Percentiles rank a stretch among this genome's conserved stretches.
Evolutionary conservation across 2,113 vertebrate genomes (phyloP).

Genomic region (Tor tambroides): DNA sequence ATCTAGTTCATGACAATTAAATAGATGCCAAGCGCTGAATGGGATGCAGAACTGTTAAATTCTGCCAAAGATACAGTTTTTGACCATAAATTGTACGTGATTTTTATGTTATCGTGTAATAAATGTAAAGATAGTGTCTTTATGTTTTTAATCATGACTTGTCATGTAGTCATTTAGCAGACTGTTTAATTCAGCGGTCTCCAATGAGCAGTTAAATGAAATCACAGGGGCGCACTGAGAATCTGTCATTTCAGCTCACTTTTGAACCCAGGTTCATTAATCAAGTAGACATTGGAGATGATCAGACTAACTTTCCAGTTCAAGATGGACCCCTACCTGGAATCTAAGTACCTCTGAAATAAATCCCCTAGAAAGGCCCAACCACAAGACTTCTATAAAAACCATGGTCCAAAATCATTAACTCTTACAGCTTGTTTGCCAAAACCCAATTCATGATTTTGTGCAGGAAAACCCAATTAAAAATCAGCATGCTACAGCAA

Average conservation of each 20-base stretch:
- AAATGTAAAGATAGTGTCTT: not conserved
- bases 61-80: not conserved
- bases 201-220: not conserved
- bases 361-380: not conserved
- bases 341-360: not conserved
- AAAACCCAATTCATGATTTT: not conserved
- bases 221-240: not conserved
- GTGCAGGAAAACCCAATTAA: not conserved
- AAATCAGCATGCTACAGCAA: not conserved
- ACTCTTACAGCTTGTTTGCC: not conserved
- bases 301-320: not conserved
- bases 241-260: not conserved
- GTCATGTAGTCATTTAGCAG: not conserved
- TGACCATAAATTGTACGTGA: not conserved
- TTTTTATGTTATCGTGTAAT: not conserved
- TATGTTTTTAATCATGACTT: not conserved
- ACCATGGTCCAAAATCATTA: not conserved
- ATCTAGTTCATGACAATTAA: not conserved
- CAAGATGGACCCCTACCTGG: not conserved
- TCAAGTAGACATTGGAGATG: not conserved
- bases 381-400: not conserved
- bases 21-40: constrained; percentile 10
- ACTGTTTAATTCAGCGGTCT: not conserved
- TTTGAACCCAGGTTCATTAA: not conserved
- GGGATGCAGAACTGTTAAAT: not conserved